phyloP scores from a whole-genome alignment of 2,888 invertebrate genomes.

The Nezara viridula region DNA sequence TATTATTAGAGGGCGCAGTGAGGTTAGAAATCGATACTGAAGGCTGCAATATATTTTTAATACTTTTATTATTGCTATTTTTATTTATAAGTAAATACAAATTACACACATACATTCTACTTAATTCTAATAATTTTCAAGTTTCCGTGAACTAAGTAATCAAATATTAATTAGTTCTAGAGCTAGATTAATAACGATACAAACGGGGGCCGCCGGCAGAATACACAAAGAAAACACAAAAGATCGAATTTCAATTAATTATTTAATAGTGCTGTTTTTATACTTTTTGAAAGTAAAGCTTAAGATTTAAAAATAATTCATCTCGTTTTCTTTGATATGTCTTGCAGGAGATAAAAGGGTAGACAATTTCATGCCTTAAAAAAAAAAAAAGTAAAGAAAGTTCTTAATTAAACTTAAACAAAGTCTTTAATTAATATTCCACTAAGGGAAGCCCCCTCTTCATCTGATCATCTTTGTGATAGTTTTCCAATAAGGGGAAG shows the following conservation, averaged over 20 bases:
- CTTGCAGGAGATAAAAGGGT: neutral
- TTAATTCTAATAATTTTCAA: too few relatives aligned
- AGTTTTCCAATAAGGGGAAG: neutral
- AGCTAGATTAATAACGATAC: too few relatives aligned
- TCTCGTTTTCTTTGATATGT: neutral
- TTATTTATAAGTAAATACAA: too few relatives aligned
- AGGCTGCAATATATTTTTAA: too few relatives aligned
- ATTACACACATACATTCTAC: too few relatives aligned
- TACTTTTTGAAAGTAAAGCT: neutral
- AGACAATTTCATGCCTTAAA: neutral
- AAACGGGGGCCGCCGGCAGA: too few relatives aligned
- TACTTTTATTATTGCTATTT: too few relatives aligned
- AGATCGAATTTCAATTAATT: neutral
- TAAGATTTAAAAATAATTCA: neutral
- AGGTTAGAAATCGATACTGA: too few relatives aligned
- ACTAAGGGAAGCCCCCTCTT: neutral
- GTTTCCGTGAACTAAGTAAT: too few relatives aligned
- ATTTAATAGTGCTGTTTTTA: neutral
- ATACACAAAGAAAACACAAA: neutral
- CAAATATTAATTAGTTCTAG: too few relatives aligned
- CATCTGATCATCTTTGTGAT: constrained; percentile 9
- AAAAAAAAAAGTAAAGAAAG: neutral
- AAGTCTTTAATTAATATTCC: constrained; percentile 29
- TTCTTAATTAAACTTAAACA: constrained; percentile 22
- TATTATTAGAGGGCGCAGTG: too few relatives aligned